Base-by-base conservation (phyloP, 2,797 vertebrate genomes). In the Anguilla megastoma region DNA sequence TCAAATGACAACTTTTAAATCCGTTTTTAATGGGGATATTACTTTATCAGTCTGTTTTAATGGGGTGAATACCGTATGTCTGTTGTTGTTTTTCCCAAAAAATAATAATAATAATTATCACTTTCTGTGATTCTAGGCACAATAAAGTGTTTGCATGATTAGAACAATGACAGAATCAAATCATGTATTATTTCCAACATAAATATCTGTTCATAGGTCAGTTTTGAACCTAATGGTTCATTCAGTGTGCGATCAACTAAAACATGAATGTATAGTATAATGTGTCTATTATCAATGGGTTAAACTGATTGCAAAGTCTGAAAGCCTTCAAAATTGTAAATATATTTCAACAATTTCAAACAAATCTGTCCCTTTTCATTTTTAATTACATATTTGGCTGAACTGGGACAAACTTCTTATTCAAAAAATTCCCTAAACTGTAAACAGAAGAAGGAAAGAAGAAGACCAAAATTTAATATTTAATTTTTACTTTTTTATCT, bases 401-500 rank as follows among this genome's bases (percentile, higher is more conserved):
- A 24, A 86, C 84, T 80, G 66, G 82, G 88, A 89, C 85, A 90
- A 90, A 91, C 87, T 90, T 91, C 91, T 88, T 88, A 87, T 89
- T 86, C 85, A 90, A 83, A 88, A 45, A 88, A 88, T 90, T 87
- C 66, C 24, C 71, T 90, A 83, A 88, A 91, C 91, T 89, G 89
- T 89, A 87, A 89, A 92, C 90, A 91, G 83, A 90, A 89, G 87
- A 88, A 84, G 88, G 60, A 27, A 84, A 83, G 86, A 92, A 92
- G 92, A 92, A 88, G 88, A 91, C 88, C 69, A 87, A 89, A 87
- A 91, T 90, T 87, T 89, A 90, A 93, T 93, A 91, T 91, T 94
- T 93, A 88, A 92, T 87, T 48, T 45, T 90, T 94, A 90, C 94
- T 94, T 89, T 92, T 89, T 92, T 92, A 88, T 95, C 94, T 96